Percentiles rank a stretch among this genome's conserved stretches.
Conservation (phyloP, 2,888 invertebrate genomes). For the Ceratothoa steindachneri region DNA sequence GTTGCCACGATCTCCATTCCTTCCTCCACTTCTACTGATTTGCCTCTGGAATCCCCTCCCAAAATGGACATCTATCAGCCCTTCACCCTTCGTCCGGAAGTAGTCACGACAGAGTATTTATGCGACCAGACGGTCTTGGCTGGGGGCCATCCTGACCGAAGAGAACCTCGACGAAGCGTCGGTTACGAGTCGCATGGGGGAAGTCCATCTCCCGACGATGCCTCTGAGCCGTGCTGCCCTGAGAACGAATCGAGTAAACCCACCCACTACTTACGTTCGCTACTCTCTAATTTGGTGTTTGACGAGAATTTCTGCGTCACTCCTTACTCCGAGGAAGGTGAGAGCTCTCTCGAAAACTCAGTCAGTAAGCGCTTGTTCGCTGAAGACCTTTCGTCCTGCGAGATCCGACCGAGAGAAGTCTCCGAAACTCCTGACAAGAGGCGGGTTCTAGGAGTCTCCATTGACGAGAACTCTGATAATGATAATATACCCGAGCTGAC, state of each 20-base stretch:
- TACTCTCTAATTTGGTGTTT: background rate
- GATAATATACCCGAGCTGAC: background rate
- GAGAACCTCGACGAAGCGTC: background rate
- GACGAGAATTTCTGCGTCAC: background rate
- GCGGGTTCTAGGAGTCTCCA: background rate
- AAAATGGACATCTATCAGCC: background rate
- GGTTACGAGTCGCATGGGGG: background rate
- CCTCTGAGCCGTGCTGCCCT: background rate
- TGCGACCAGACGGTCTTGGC: background rate
- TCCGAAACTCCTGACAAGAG: background rate
- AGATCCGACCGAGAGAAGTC: background rate
- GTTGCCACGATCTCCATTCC: too few species aligned
- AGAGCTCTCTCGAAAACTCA: background rate
- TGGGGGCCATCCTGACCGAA: background rate
- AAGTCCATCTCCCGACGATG: background rate
- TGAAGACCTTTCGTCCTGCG: background rate
- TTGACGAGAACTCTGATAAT: background rate
- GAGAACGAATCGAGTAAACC: background rate
- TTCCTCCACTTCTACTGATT: background rate
- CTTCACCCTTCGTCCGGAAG: background rate
- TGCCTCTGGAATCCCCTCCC: background rate
- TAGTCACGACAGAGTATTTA: background rate
- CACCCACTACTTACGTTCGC: background rate
- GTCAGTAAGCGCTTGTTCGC: background rate
- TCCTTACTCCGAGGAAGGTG: background rate